phyloP scores from a whole-genome alignment of 53 echinoderm and acorn worm genomes.

The Temnopleurus reevesii region DNA sequence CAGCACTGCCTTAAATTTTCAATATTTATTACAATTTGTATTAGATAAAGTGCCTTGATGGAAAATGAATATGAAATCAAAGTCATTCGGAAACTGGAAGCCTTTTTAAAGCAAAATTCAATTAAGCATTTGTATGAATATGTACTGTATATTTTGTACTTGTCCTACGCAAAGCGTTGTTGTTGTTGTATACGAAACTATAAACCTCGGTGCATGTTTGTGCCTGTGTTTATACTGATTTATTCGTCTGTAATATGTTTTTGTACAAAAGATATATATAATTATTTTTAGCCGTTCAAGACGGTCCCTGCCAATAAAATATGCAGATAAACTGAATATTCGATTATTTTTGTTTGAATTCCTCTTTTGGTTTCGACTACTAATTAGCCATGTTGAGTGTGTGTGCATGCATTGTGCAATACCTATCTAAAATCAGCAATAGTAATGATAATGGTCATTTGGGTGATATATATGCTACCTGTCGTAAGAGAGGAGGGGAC shows the following conservation, averaged over 20 bases:
- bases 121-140: background rate
- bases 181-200: background rate
- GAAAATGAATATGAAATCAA: background rate
- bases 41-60: conserved; percentile 1
- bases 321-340: conserved; percentile 16
- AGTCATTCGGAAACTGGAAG: background rate
- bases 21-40: background rate
- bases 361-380: conserved; percentile 48
- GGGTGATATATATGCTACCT: background rate
- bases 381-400: background rate
- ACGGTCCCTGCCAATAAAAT: conserved; percentile 24
- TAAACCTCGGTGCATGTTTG: background rate
- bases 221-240: background rate
- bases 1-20: background rate
- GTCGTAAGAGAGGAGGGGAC: background rate
- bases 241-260: background rate
- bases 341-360: background rate
- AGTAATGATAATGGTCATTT: background rate
- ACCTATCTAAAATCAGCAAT: background rate
- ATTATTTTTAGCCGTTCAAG: conserved; percentile 1
- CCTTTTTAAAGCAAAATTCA: background rate
- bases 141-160: conserved; percentile 39
- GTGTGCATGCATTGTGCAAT: background rate
- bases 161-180: conserved; percentile 44
- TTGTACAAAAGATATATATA: conserved; percentile 50